Percentiles rank a stretch among this genome's conserved stretches.
These are phyloP conservation scores for Odobenus rosmarus DNA, from an alignment of 2,113 vertebrate species.

Conservation along the genomic window DNA sequence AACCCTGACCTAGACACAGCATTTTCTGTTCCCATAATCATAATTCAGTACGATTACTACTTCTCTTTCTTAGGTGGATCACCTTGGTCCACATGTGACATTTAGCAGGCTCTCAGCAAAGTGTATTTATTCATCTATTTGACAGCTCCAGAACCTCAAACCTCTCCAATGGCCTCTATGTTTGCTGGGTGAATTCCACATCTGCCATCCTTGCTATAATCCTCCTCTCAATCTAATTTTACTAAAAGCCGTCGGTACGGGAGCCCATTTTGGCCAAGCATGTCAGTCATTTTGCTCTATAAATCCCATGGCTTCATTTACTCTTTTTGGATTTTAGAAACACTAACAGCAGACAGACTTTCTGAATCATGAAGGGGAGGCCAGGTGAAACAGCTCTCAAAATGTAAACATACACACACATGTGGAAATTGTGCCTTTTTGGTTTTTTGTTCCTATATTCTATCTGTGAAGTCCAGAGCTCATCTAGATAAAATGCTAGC, in stretches of 20 bases:
- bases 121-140: not conserved
- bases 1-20: not conserved
- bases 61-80: not conserved
- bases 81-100: not conserved
- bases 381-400: not conserved
- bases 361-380: not conserved
- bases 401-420: not conserved
- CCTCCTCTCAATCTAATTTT: not conserved
- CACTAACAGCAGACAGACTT: not conserved
- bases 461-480: not conserved
- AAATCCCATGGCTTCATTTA: not conserved
- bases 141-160: not conserved
- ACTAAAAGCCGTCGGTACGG: not conserved
- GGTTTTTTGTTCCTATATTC: not conserved
- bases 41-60: not conserved
- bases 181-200: not conserved
- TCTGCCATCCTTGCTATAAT: not conserved
- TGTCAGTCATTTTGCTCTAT: not conserved
- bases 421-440: not conserved
- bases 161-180: not conserved
- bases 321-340: not conserved
- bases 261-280: not conserved
- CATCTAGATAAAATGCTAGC: constrained; percentile 5
- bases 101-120: not conserved
- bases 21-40: not conserved